Evolutionary conservation across 2,113 vertebrate species (phyloP).

Genomic region (Hystrix cristata): DNA sequence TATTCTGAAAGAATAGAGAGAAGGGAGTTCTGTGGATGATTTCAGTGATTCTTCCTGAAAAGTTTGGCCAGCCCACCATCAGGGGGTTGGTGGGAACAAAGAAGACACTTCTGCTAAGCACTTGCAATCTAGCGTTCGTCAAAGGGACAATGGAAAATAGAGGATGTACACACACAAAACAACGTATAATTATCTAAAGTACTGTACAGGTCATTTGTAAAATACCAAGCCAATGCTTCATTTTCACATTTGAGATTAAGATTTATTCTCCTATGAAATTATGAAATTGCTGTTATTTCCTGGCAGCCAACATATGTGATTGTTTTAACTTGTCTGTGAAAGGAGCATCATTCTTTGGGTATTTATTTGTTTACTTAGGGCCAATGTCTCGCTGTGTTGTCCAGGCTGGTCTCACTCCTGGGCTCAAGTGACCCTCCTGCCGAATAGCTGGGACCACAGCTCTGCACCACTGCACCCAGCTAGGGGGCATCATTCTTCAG

Average conservation of each 20-base stretch:
- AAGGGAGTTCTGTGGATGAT: not conserved
- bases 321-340: not conserved
- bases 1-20: not conserved
- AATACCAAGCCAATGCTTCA: not conserved
- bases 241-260: slow-evolving; percentile 29
- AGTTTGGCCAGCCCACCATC: not conserved
- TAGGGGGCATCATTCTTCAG: not conserved
- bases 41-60: not conserved
- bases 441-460: not conserved
- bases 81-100: not conserved
- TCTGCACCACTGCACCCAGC: not conserved
- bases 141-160: not conserved
- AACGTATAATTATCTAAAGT: not conserved
- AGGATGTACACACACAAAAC: not conserved
- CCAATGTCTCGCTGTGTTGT: not conserved
- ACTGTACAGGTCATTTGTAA: not conserved
- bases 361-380: not conserved
- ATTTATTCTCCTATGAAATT: slow-evolving; percentile 7
- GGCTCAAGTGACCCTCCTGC: not conserved
- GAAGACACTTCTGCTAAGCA: not conserved
- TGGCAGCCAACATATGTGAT: not conserved
- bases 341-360: not conserved
- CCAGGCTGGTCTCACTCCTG: not conserved
- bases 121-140: not conserved
- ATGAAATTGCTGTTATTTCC: not conserved